Evolutionary conservation across 2,113 vertebrate genomes (phyloP).

Genomic region (Ceyx melanurus): DNA sequence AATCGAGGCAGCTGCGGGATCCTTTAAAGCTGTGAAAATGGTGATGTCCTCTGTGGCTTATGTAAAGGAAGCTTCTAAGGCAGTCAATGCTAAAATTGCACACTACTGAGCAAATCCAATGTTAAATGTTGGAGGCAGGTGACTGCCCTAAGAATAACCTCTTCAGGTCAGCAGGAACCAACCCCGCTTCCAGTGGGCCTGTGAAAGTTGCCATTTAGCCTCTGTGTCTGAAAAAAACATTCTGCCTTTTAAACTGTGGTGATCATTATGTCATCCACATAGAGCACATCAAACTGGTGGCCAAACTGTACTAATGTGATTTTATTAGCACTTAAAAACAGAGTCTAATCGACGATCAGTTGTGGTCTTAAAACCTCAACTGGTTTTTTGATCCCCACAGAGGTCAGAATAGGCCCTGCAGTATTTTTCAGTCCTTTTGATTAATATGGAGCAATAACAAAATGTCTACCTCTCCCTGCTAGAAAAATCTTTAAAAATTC

Average conservation of each 20-base stretch:
- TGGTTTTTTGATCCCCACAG: not conserved
- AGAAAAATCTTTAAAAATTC: conserved; percentile 40
- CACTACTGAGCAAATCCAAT: rapidly evolving
- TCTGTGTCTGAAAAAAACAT: not conserved
- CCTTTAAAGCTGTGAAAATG: not conserved
- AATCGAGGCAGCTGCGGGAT: not conserved
- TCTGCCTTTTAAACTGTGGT: not conserved
- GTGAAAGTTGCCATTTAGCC: not conserved
- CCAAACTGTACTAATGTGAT: not conserved
- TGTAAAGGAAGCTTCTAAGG: not conserved
- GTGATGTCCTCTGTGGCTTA: not conserved
- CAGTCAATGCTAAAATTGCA: not conserved
- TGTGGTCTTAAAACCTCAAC: not conserved
- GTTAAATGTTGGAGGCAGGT: not conserved
- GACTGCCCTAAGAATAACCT: not conserved
- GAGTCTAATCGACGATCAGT: not conserved
- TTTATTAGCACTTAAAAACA: not conserved
- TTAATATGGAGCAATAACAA: conserved; percentile 31
- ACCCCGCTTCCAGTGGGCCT: not conserved
- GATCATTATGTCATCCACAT: not conserved
- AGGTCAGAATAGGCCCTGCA: not conserved
- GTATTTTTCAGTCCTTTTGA: conserved; percentile 6
- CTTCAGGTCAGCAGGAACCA: not conserved
- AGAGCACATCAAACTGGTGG: not conserved
- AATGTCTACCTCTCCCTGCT: conserved; percentile 2